phyloP scores from a whole-genome alignment of 2,888 invertebrate species.

The Hypsopygia costalis region DNA sequence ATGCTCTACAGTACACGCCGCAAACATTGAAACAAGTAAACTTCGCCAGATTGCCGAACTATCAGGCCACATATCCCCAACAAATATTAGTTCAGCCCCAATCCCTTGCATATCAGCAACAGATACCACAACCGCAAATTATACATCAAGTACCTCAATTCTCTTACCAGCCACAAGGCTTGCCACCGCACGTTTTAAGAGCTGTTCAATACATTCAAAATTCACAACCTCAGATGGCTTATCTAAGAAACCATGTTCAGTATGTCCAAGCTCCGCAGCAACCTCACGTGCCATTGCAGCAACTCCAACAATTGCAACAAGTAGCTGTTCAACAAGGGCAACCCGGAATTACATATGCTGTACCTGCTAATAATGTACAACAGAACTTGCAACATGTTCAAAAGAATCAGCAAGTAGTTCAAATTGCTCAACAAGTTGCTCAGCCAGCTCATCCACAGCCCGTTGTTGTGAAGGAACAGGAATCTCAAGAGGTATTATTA shows the following conservation, averaged over 20 bases:
- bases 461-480: conserved; percentile 4
- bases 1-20: conserved; percentile 26
- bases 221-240: conserved; percentile 9
- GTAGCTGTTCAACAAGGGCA: conserved; percentile 1
- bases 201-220: conserved; percentile 17
- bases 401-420: conserved; percentile 11
- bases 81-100: conserved; percentile 25
- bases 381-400: conserved; percentile 13
- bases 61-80: conserved; percentile 22
- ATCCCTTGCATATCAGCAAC: conserved; percentile 19
- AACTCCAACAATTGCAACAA: conserved; percentile 1
- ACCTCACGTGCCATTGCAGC: conserved; percentile 11
- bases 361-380: conserved; percentile 9
- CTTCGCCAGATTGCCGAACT: conserved; percentile 16
- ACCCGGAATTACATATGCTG: conserved; percentile 18
- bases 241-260: conserved; percentile 6
- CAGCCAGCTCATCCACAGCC: conserved; percentile 10
- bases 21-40: conserved; percentile 21
- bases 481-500: conserved; percentile 9
- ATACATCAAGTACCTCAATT: conserved; percentile 15
- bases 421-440: conserved; percentile 17
- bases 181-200: conserved; percentile 12
- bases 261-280: conserved; percentile 14
- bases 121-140: conserved; percentile 11
- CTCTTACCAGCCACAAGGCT: neutral